Conservation (phyloP, 2,797 vertebrate genomes). For the Euthynnus affinis region DNA sequence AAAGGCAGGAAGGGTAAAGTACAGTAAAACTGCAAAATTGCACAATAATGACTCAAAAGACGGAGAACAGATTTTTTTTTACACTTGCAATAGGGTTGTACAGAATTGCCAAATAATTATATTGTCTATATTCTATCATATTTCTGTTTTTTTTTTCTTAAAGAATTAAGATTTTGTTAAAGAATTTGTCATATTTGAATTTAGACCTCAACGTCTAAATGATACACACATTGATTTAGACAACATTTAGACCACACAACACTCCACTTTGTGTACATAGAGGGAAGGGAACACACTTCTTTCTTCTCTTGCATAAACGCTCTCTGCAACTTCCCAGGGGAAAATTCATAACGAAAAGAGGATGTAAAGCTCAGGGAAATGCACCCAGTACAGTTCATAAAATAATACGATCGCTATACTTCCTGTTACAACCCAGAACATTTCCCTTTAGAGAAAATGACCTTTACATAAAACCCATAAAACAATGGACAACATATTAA, state of each 20-base stretch:
- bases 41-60: slow-evolving; percentile 27
- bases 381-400: background rate
- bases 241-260: too few relatives aligned
- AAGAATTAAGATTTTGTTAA: too few relatives aligned
- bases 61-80: slow-evolving; percentile 6
- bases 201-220: background rate
- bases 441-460: background rate
- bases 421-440: background rate
- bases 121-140: background rate
- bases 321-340: too few relatives aligned
- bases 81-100: background rate
- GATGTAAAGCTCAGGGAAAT: background rate
- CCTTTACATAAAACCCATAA: background rate
- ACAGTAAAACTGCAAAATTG: slow-evolving; percentile 45
- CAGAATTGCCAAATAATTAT: background rate
- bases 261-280: too few relatives aligned
- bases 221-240: too few relatives aligned
- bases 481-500: background rate
- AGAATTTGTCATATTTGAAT: background rate
- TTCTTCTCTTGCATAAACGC: background rate
- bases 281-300: background rate
- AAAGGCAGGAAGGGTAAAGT: slow-evolving; percentile 48
- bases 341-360: background rate
- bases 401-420: background rate
- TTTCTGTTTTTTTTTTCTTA: too few relatives aligned